phyloP scores from a whole-genome alignment of 2,113 vertebrate species.

The Opisthocomus hoazin region DNA sequence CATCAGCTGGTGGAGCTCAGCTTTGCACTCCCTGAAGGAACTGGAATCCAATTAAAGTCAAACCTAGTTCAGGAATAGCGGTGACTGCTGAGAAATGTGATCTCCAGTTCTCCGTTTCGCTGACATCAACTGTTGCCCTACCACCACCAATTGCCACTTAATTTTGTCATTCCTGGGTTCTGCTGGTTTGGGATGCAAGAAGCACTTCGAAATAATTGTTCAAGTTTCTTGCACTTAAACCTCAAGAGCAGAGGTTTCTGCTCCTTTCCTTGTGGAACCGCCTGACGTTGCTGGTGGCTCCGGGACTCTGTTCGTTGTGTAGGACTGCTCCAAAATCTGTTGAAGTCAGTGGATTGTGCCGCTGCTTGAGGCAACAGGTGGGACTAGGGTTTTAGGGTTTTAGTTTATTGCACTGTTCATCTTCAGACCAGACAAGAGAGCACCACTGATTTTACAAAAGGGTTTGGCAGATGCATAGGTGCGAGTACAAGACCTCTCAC shows the following conservation, averaged over 20 bases:
- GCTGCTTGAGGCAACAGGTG: neutral
- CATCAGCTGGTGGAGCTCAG: neutral
- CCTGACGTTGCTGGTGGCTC: neutral
- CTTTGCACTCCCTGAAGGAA: neutral
- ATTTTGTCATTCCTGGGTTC: neutral
- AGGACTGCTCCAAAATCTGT: neutral
- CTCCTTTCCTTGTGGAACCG: neutral
- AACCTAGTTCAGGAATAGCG: neutral
- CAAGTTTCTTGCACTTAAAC: neutral
- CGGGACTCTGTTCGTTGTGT: fast-evolving
- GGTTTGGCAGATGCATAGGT: neutral
- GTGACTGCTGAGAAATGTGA: neutral
- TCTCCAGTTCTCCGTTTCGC: neutral
- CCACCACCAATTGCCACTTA: neutral
- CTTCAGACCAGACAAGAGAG: neutral
- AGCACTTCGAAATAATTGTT: neutral
- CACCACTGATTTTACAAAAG: neutral
- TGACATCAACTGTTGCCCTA: neutral
- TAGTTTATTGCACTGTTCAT: neutral
- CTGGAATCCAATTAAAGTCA: neutral
- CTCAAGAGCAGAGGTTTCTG: neutral
- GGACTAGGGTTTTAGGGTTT: neutral
- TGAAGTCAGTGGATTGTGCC: neutral
- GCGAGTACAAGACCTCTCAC: fast-evolving
- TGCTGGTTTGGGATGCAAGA: neutral